phyloP scores from a whole-genome alignment of 2,113 vertebrate species.

The Nipponia nippon region DNA sequence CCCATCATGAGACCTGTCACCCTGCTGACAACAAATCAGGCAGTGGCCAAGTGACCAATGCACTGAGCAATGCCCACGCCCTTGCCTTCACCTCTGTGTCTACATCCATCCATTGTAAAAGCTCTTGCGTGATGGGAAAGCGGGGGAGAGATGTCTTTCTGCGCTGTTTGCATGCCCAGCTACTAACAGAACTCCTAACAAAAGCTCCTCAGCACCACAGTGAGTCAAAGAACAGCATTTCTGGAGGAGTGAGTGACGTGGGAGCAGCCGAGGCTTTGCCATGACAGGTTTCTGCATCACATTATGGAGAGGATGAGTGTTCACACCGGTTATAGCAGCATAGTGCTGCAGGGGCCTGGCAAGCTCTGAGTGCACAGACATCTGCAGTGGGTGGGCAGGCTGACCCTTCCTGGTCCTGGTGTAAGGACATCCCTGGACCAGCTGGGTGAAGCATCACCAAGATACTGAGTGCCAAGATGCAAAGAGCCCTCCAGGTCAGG shows the following conservation, averaged over 20 bases:
- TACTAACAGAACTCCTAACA: not conserved
- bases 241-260: not conserved
- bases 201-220: not conserved
- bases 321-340: not conserved
- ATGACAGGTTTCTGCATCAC: not conserved
- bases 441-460: not conserved
- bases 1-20: not conserved
- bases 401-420: not conserved
- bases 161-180: not conserved
- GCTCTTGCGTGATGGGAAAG: rapidly evolving
- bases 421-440: not conserved
- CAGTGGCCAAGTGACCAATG: rapidly evolving
- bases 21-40: not conserved
- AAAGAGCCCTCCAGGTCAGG: not conserved
- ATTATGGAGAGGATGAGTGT: not conserved
- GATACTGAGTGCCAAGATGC: rapidly evolving
- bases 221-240: constrained; percentile 41
- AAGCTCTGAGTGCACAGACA: not conserved
- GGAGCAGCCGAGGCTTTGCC: not conserved
- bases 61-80: not conserved
- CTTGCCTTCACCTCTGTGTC: not conserved
- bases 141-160: not conserved
- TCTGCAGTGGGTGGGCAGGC: not conserved
- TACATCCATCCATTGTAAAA: not conserved
- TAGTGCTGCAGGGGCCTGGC: not conserved